A percentile compares a stretch with the other conserved stretches of the same genome.
phyloP scores from a whole-genome alignment of 2,797 vertebrate genomes.

The Poecile montanus region DNA sequence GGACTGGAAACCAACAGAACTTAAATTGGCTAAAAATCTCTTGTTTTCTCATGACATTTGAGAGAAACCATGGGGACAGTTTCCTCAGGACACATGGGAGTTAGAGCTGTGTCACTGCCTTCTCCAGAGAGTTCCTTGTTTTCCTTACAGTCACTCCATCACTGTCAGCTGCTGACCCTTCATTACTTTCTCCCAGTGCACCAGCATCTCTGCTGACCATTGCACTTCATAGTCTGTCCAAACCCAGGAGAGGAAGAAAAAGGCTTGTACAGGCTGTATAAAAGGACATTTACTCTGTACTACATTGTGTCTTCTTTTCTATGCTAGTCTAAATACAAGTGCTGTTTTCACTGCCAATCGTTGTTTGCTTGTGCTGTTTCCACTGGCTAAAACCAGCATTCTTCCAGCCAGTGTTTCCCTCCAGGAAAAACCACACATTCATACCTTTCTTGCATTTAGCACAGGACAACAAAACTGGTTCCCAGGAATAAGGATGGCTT shows the following conservation, averaged over 20 bases:
- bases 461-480: conserved; percentile 34
- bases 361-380: conserved; percentile 56
- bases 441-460: conserved; percentile 34
- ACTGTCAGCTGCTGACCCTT: conserved; percentile 36
- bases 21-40: conserved; percentile 23
- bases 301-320: conserved; percentile 43
- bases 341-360: conserved; percentile 42
- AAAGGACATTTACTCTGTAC: conserved; percentile 48
- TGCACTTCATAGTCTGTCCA: background rate
- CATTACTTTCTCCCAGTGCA: conserved; percentile 47
- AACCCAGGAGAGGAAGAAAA: background rate
- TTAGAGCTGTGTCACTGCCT: conserved; percentile 26
- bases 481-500: conserved; percentile 44
- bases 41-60: conserved; percentile 65
- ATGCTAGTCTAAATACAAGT: conserved; percentile 36
- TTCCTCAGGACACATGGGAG: conserved; percentile 28
- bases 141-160: conserved; percentile 42
- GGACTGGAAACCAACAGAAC: conserved; percentile 51
- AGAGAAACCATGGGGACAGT: conserved; percentile 21
- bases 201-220: conserved; percentile 26
- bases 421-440: conserved; percentile 45
- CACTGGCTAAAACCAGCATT: conserved; percentile 51
- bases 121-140: background rate
- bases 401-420: conserved; percentile 43
- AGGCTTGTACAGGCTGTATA: background rate